Conservation (phyloP, 2,113 vertebrate genomes). For the Argyrosomus japonicus region DNA sequence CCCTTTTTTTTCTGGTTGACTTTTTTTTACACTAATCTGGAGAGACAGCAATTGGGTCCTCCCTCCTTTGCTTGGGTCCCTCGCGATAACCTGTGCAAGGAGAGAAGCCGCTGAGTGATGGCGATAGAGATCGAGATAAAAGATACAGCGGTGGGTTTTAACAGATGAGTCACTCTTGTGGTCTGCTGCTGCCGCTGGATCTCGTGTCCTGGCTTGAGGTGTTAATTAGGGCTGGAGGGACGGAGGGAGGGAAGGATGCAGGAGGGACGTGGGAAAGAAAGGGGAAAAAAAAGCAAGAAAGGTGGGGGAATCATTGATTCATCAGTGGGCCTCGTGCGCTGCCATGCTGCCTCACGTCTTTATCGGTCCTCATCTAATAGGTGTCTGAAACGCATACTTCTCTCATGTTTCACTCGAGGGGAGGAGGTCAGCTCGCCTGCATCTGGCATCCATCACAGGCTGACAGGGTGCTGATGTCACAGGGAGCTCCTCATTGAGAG, state of each 20-base stretch:
- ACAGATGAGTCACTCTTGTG: conserved; percentile 70
- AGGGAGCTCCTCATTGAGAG: background rate
- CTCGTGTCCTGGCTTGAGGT: conserved; percentile 60
- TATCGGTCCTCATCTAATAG: conserved; percentile 61
- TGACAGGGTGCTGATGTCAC: conserved; percentile 35
- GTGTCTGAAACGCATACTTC: conserved; percentile 55
- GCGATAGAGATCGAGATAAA: conserved; percentile 75
- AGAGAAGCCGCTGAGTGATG: conserved; percentile 64
- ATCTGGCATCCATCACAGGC: conserved; percentile 40
- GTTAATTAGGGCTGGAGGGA: conserved; percentile 77
- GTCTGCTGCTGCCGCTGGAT: conserved; percentile 52
- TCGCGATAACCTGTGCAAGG: conserved; percentile 53
- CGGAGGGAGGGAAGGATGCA: conserved; percentile 34
- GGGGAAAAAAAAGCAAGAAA: background rate
- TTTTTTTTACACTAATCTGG: conserved; percentile 18
- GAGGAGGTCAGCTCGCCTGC: conserved; percentile 32
- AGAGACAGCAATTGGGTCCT: background rate
- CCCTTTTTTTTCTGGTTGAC: background rate
- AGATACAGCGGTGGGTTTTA: conserved; percentile 68
- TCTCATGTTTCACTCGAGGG: conserved; percentile 54
- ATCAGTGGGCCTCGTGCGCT: conserved; percentile 27
- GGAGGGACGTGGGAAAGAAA: background rate
- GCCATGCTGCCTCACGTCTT: conserved; percentile 30
- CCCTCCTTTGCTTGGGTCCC: conserved; percentile 3
- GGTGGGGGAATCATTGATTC: conserved; percentile 49